Percentiles rank a stretch among this genome's conserved stretches.
These are phyloP conservation scores for Perca flavescens DNA, from an alignment of 2,113 vertebrate genomes.

Conservation along the genomic window DNA sequence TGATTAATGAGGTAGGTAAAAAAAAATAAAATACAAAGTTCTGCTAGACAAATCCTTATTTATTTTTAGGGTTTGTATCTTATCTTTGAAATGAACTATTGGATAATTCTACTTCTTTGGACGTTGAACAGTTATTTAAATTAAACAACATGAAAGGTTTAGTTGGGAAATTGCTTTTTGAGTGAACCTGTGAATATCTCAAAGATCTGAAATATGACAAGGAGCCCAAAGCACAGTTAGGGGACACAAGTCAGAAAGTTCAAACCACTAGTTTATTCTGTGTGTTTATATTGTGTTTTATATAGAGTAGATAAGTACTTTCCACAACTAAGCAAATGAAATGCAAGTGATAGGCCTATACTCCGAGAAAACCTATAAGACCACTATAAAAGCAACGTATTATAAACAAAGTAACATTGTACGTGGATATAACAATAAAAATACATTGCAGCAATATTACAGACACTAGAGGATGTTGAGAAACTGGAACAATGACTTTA, in stretches of 20 bases:
- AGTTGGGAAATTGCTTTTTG: not conserved
- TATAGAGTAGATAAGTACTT: not conserved
- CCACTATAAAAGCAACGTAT: not conserved
- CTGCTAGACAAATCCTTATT: not conserved
- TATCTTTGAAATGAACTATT: not conserved
- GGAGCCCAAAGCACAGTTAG: not conserved
- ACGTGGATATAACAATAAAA: not conserved
- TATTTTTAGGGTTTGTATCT: not conserved
- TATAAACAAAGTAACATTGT: not conserved
- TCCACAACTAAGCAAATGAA: not conserved
- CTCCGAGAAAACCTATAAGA: not conserved
- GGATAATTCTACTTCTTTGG: not conserved
- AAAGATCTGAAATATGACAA: not conserved
- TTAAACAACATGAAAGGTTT: not conserved
- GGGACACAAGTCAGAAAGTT: no score
- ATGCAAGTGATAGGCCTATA: no score
- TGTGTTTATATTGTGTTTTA: no score
- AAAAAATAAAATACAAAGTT: not conserved
- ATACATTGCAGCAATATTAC: not conserved
- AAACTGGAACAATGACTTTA: no score
- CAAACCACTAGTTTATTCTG: not conserved
- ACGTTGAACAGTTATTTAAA: not conserved
- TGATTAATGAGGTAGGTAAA: no score
- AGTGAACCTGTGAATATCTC: not conserved
- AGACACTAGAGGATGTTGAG: no score